phyloP scores from a whole-genome alignment of 2,797 vertebrate genomes.

The Lithobates sylvaticus region DNA sequence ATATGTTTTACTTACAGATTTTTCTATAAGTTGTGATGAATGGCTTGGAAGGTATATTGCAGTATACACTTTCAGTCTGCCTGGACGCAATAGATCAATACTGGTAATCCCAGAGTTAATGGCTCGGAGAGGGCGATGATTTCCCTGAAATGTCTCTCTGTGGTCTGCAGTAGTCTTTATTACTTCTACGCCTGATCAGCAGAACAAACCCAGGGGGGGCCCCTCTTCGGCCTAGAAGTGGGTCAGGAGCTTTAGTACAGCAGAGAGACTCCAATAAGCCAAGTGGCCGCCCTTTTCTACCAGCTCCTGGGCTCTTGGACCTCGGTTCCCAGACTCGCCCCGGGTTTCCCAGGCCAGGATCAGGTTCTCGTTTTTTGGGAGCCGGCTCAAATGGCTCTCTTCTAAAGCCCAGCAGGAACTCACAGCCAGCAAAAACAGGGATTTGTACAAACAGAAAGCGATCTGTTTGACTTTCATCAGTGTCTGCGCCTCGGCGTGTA shows the following conservation, averaged over 20 bases:
- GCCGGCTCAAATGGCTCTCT: conserved; percentile 43
- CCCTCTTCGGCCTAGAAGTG: conserved; percentile 1
- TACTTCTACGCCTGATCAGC: conserved; percentile 2
- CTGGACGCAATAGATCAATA: neutral
- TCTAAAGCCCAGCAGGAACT: conserved; percentile 55
- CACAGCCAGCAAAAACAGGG: conserved; percentile 58
- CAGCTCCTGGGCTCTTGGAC: conserved; percentile 6
- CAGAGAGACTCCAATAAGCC: neutral
- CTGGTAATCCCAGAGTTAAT: conserved; percentile 3
- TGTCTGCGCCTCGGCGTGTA: conserved; percentile 47
- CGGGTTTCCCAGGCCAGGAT: conserved; percentile 7
- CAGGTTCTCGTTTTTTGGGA: conserved; percentile 51
- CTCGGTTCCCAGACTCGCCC: conserved; percentile 17
- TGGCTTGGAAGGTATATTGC: neutral
- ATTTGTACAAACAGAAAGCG: conserved; percentile 60
- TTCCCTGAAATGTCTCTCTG: conserved; percentile 7
- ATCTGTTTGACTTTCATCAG: conserved; percentile 62
- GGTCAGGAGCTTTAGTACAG: neutral
- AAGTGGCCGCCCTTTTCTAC: neutral
- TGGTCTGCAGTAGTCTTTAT: neutral
- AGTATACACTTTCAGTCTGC: neutral
- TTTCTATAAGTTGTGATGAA: neutral
- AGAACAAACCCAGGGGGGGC: neutral
- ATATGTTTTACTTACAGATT: neutral
- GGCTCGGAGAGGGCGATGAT: neutral